Evolutionary conservation across 64 coral and sea anemone genomes (phyloP).

Genomic region (Astreopora myriophthalma): DNA sequence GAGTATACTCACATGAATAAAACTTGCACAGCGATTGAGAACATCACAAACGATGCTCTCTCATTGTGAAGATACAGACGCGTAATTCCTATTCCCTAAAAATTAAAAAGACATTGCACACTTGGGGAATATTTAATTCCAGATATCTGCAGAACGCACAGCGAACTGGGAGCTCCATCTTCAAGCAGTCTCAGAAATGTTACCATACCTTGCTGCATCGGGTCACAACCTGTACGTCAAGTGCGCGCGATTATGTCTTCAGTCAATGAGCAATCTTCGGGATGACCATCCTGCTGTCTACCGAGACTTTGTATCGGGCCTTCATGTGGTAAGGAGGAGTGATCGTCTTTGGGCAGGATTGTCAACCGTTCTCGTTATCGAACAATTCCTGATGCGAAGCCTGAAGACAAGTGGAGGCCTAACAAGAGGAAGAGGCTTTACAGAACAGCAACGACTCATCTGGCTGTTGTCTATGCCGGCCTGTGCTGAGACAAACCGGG

Average conservation of each 20-base stretch:
- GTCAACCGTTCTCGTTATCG: slow-evolving; percentile 47
- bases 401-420: slow-evolving; percentile 49
- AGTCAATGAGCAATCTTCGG: background rate
- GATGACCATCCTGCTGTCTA: slow-evolving; percentile 11
- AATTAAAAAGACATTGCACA: no score
- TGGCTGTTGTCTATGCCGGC: no score
- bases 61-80: no score
- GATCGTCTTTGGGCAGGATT: slow-evolving; percentile 54
- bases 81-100: no score
- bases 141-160: slow-evolving; percentile 67
- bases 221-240: no score
- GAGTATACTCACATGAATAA: no score
- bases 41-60: no score
- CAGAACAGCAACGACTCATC: slow-evolving; percentile 43
- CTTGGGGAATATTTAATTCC: no score
- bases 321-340: slow-evolving; percentile 42
- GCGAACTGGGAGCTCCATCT: slow-evolving; percentile 50
- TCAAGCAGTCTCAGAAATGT: slow-evolving; percentile 16
- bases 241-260: no score
- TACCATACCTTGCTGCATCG: no score
- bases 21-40: no score
- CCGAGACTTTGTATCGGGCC: background rate
- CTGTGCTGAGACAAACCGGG: no score
- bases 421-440: slow-evolving; percentile 20
- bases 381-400: slow-evolving; percentile 53